Base-by-base conservation (phyloP, 2,113 vertebrate genomes). In the Pteropus alecto region DNA sequence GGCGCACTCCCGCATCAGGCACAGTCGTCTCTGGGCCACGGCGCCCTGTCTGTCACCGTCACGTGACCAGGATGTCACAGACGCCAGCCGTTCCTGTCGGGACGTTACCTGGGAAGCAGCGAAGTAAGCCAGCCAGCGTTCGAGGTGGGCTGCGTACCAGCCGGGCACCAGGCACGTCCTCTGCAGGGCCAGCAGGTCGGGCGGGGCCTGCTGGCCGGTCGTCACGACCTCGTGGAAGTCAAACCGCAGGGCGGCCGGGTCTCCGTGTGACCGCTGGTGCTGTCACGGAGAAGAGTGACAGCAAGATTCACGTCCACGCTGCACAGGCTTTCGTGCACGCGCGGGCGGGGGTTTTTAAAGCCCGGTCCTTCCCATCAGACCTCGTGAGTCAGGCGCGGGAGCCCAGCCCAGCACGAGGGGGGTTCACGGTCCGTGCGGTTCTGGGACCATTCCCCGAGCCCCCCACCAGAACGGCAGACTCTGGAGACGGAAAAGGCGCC, bases 211-310 rank as follows among this genome's bases (percentile, higher is more conserved):
- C 0, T 98, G 98, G 92, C 98, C 98, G 1, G 99, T 99, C 0
- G 99, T 99, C 96, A 99, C 99, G 86, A 99, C 99, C 95, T 99
- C 99, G 83, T 99, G 99, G 95, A 99, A 99, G 97, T 99, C 99
- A 98, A 99, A 99, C 48, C 98, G 98, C 91, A 99, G 98, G 28
- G 99, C 99, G 11, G 99, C 97, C 0, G 98, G 99, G 97, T 99
- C 99, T 98, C 99, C 99, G 3, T 99, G 99, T 90, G 99, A 99
- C 98, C 99, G 98, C 95, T 99, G 99, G 97, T 99, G 99, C 99
- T 38, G 38, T 38, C 38, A 38, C 38, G 38, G 38, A 38, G 38
- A 38, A 38, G 38, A 38, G 38, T 38, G 38, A 38, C 38, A 38
- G 43, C 43, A 43, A 43, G 43, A 9, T 46, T 9, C 7, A 9